Evolutionary conservation across 2,888 invertebrate genomes (phyloP), one percentile per base, ranked within the genome.

Genomic region (Himalopsyche kuldschensis): DNA sequence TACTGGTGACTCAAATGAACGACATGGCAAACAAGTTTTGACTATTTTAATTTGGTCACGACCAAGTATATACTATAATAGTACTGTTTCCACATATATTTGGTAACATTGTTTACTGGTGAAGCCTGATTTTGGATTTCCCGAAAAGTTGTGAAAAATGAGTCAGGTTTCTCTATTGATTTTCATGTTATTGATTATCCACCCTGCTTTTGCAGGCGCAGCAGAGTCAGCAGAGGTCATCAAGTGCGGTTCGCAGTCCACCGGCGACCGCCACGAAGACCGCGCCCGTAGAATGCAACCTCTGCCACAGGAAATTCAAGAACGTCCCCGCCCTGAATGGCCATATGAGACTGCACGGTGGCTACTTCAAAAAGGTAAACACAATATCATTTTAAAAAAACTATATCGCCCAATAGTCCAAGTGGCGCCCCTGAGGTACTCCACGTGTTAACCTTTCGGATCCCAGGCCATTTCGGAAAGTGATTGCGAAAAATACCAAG

Each of bases 291-390:
- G 97, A 97, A 90, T 99, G 99, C 91, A 97, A 97, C 90, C 93
- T 98, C 85, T 99, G 99, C 90, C 97, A 97, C 90, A 94, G 98
- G 87, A 96, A 97, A 89, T 99, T 99, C 92, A 99, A 99, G 92
- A 99, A 98, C 90, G 96, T 98, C 90, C 98, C 98, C 30, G 99
- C 99, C 35, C 94, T 99, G 82, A 99, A 99, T 90, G 99, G 99
- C 10, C 99, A 99, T 89, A 99, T 99, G 99, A 93, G 99, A 88
- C 93, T 99, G 86, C 99, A 99, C 90, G 99, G 99, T 75, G 98
- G 99, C 82, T 99, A 98, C 90, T 97, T 98, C 89, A 98, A 98
- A 90, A 97, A 97, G 94, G 96, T 96, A 90, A 87, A 85, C 17
- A 15, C 41, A 20, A 4, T 24, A 20, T 75, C 32, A n/a, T 11